These are phyloP conservation scores for Rotaria socialis DNA, from an alignment of 2,888 invertebrate species.

Conservation along the genomic window DNA sequence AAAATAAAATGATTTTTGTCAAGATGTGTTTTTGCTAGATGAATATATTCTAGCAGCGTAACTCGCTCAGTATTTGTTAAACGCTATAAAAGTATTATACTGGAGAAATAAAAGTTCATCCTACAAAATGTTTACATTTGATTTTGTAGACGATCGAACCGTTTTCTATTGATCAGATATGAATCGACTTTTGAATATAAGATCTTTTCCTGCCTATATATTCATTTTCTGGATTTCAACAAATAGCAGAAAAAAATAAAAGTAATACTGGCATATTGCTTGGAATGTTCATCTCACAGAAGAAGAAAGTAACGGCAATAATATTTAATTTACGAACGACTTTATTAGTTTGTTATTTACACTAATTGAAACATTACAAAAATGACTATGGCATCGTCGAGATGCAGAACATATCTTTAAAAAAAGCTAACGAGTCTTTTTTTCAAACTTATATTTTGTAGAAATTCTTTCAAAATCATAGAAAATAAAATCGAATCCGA, in stretches of 20 bases:
- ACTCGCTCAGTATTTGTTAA: neutral
- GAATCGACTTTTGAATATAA: neutral
- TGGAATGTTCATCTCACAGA: no score
- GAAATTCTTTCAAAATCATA: no score
- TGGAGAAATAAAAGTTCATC: neutral
- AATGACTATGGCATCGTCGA: conserved; percentile 57
- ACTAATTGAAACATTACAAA: conserved; percentile 65
- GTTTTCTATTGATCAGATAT: neutral
- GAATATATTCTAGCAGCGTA: neutral
- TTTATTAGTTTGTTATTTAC: conserved; percentile 68
- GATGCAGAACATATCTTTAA: conserved; percentile 58
- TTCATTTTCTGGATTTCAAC: no score
- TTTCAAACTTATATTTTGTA: no score
- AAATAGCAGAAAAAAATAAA: no score
- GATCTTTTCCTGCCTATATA: neutral
- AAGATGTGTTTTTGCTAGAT: neutral
- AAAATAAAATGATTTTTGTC: neutral
- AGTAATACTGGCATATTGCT: no score
- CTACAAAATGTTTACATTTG: neutral
- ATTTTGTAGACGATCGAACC: no score
- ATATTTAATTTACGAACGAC: conserved; percentile 66
- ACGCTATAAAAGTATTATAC: neutral
- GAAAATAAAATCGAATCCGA: no score
- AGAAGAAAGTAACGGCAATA: no score
- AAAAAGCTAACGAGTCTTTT: conserved; percentile 53